Evolutionary conservation across 2,888 invertebrate species (phyloP).

Genomic region (Meteorus cinctellus): DNA sequence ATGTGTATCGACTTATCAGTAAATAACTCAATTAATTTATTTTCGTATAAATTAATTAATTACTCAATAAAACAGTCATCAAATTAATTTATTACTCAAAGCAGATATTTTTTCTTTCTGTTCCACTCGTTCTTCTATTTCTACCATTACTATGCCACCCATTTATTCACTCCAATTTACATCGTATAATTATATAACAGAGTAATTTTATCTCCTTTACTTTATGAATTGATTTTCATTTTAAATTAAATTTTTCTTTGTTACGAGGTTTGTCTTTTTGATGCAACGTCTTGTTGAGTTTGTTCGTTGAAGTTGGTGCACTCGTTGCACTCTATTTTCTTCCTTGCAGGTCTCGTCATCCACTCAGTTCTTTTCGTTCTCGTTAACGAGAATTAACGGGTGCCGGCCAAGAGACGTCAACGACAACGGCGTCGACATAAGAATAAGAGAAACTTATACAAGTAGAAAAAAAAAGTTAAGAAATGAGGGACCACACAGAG

Average conservation of each 20-base stretch:
- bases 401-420: neutral
- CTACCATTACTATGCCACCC: neutral
- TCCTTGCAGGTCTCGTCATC: neutral
- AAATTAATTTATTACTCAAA: neutral
- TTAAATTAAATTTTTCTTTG: neutral
- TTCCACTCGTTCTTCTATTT: neutral
- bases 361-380: neutral
- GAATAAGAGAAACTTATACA: neutral
- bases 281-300: neutral
- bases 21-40: neutral
- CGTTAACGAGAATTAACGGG: slow-evolving; percentile 11
- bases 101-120: neutral
- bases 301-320: neutral
- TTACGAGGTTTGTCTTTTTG: neutral
- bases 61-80: neutral
- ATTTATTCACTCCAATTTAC: neutral
- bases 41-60: neutral
- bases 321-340: neutral
- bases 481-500: neutral
- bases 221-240: neutral
- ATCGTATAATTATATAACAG: neutral
- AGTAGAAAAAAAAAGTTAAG: neutral
- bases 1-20: too few relatives aligned
- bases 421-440: neutral
- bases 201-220: neutral